Percentiles rank a stretch among this genome's conserved stretches.
Conservation (phyloP, 2,113 vertebrate species). For the Sigmodon hispidus region DNA sequence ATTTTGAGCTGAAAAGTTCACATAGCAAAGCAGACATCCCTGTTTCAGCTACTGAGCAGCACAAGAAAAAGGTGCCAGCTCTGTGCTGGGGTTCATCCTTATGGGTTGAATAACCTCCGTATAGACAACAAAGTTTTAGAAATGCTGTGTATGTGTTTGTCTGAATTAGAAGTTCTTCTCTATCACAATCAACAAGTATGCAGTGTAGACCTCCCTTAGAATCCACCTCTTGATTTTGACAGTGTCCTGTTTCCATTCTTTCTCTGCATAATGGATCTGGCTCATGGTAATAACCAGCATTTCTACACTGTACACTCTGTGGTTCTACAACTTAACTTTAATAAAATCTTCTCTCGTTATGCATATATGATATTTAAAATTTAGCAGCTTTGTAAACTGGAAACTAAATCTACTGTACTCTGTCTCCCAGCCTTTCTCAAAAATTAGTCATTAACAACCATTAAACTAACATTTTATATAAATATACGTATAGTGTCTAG, state of each 20-base stretch:
- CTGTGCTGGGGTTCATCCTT: not conserved
- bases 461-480: not conserved
- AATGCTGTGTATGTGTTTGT: not conserved
- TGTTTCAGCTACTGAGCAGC: not conserved
- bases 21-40: not conserved
- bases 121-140: not conserved
- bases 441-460: not conserved
- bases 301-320: not conserved
- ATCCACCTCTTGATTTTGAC: not conserved
- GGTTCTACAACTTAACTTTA: not conserved
- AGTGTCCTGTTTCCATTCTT: not conserved
- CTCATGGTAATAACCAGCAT: not conserved
- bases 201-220: not conserved
- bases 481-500: not conserved
- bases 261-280: too few relatives aligned
- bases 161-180: not conserved
- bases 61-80: not conserved
- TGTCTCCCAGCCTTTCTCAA: not conserved
- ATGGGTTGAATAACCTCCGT: not conserved
- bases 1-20: not conserved
- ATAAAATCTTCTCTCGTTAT: not conserved
- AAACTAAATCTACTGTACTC: not conserved
- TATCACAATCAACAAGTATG: not conserved
- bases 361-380: not conserved
- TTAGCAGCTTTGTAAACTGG: not conserved